These are phyloP conservation scores for Turritopsis rubra DNA, from an alignment of 30 jellyfish, hydroid and myxozoan genomes.

Conservation along the genomic window DNA sequence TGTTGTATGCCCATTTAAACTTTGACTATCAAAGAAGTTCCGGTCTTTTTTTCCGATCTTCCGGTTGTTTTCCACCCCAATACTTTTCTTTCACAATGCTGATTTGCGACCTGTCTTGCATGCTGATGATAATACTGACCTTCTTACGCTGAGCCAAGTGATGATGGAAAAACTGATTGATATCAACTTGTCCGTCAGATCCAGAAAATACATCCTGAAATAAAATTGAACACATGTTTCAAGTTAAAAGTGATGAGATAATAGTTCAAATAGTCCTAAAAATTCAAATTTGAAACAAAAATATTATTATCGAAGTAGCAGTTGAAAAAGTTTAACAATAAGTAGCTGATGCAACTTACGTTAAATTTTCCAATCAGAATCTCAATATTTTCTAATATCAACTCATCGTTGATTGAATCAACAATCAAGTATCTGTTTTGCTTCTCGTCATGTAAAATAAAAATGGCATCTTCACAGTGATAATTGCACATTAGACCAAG, in stretches of 20 bases:
- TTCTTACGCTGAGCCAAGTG: slow-evolving; percentile 4
- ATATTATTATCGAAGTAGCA: too few relatives aligned
- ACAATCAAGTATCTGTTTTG: slow-evolving; percentile 14
- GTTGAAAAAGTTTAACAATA: too few relatives aligned
- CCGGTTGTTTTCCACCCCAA: too few relatives aligned
- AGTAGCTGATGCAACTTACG: slow-evolving; percentile 22
- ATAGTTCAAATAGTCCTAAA: too few relatives aligned
- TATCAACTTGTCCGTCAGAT: background rate
- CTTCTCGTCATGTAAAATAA: slow-evolving; percentile 33
- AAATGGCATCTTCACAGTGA: slow-evolving; percentile 74
- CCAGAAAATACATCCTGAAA: slow-evolving; percentile 2
- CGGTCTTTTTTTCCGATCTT: too few relatives aligned
- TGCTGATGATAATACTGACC: too few relatives aligned
- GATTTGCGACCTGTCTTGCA: too few relatives aligned
- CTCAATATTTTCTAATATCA: slow-evolving; percentile 52
- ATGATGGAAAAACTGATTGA: background rate
- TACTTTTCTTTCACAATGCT: too few relatives aligned
- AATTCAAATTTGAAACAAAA: too few relatives aligned
- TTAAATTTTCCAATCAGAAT: slow-evolving; percentile 13
- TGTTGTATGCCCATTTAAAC: too few relatives aligned
- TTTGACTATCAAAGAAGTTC: too few relatives aligned
- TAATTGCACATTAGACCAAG: slow-evolving; percentile 81
- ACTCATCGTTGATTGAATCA: slow-evolving; percentile 45
- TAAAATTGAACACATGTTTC: background rate
- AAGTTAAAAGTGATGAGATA: background rate